Conservation (phyloP, 2,888 invertebrate species). For the Horisme vitalbata region DNA sequence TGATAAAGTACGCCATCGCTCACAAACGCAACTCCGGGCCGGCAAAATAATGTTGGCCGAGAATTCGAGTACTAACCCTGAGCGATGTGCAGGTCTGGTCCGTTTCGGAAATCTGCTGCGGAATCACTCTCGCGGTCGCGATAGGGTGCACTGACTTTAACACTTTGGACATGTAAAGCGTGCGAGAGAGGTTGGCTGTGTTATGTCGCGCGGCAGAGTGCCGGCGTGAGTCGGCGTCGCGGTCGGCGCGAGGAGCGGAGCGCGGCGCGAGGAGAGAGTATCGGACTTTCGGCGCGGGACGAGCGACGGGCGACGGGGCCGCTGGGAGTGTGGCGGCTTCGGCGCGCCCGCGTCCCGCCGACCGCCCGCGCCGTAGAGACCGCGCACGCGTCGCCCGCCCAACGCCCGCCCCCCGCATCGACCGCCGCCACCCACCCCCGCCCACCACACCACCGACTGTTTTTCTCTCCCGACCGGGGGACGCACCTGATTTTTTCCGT, state of each 20-base stretch:
- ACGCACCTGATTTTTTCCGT: constrained; percentile 83
- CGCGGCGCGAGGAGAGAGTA: constrained; percentile 63
- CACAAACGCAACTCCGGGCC: constrained; percentile 50
- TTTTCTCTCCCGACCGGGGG: constrained; percentile 81
- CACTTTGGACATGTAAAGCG: constrained; percentile 79
- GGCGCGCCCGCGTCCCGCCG: constrained; percentile 61
- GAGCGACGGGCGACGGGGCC: constrained; percentile 49
- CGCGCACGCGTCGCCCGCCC: constrained; percentile 69
- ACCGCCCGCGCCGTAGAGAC: constrained; percentile 63
- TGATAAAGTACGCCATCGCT: constrained; percentile 54
- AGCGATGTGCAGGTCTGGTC: constrained; percentile 73
- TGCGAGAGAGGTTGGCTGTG: constrained; percentile 47
- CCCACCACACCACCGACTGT: constrained; percentile 63
- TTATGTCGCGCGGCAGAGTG: constrained; percentile 66
- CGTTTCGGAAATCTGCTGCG: constrained; percentile 72
- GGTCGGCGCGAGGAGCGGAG: constrained; percentile 49
- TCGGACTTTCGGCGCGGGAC: constrained; percentile 60
- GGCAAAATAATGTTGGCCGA: constrained; percentile 43
- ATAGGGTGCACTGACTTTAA: constrained; percentile 78
- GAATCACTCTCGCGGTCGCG: constrained; percentile 77
- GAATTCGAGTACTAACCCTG: constrained; percentile 74
- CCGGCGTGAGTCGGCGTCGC: constrained; percentile 47
- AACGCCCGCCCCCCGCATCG: constrained; percentile 68
- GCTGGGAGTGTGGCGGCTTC: constrained; percentile 57
- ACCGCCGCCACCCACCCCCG: constrained; percentile 70